Evolutionary conservation across 35 echinoderm and acorn worm species (phyloP), one percentile per base, ranked within the genome.

Genomic region (Apostichopus californicus): DNA sequence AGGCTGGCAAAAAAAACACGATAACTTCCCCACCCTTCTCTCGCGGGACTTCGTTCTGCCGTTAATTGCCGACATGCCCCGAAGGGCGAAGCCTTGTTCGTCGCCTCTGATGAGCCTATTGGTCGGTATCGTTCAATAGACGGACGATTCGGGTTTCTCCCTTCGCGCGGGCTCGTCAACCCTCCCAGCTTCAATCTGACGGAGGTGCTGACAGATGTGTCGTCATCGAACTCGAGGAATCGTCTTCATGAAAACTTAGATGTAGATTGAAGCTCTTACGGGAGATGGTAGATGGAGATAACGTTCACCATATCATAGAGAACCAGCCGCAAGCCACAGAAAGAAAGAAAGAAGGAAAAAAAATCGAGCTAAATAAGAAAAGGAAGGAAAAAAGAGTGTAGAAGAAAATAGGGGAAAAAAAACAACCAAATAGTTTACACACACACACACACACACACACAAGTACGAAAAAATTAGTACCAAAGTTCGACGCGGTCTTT

Each of bases 11-110:
- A 58, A 15, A 15, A 15, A 85, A 85, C 81, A 58, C 23, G 81
- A 85, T 56, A 85, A 85, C 81, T 85, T 58, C 55, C 56, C 54
- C 81, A 54, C 57, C 81, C 81, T 85, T 85, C 81, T 85, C 81
- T 85, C 81, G 55, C 81, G 81, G 81, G 81, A 85, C 55, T 85
- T 85, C 81, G 55, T 85, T 56, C 54, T 85, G 55, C 81, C 56
- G 81, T 85, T 85, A 85, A 85, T 85, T 85, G 81, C 81, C 81
- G 80, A 83, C 80, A 26, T 83, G 80, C 80, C 80, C 80, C 80
- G 80, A 83, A 83, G 80, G 52, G 80, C 13, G 11, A 54, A 83
- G 28, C 80, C 28, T 54, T 83, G 80, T 6, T 57, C 80, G 80
- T 83, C 80, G 80, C 80, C 80, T 83, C 34, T 83, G 80, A 83